Base-by-base conservation (phyloP, 2,113 vertebrate species). In the Machaerirhynchus nigripectus region DNA sequence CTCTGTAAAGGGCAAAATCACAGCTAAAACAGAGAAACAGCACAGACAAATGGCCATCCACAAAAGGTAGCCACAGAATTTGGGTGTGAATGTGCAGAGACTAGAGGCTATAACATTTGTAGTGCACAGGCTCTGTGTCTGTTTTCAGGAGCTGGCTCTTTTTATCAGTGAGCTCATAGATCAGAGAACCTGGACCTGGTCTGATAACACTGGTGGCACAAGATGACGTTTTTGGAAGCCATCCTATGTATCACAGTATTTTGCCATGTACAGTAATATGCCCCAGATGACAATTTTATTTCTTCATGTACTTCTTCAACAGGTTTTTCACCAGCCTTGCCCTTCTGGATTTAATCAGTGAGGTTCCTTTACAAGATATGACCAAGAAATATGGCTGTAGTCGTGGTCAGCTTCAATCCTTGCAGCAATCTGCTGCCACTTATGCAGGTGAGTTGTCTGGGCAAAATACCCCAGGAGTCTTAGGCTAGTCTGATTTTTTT, bases 261-360 rank as follows among this genome's bases (percentile, higher is more conserved):
- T 93, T 95, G 10, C 39, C 55, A 27, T 6, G 49, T 60, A 39
- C 27, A 28, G 11, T 59, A 39, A 53, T 8, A 9, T 83, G 44
- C 14, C 44, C 22, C 33, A 3, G 26, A 5, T 74, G 50, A 61
- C n/a, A 60, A 81, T 90, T 74, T 93, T n/a, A 80, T 89, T 89
- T 49, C 19, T 75, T 40, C 13, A 11, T 86, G 3, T 89, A 18
- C 49, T 90, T 20, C 60, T 63, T 80, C 47, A 95, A 52, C 85
- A 99, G 99, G 75, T 99, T 99, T 98, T 99, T 99, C 94, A 99
- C 99, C 52, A 99, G 99, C 75, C 98, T 99, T 74, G 99, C 99
- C 28, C 98, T 99, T 19, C 96, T 99, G 75, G 99, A 99, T 96
- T 98, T 99, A 96, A 99, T 99, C 89, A 99, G 97, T 16, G 99